A percentile compares a stretch with the other conserved stretches of the same genome.
phyloP scores from a whole-genome alignment of 1,140 invertebrate genomes.

The Helicoverpa armigera region DNA sequence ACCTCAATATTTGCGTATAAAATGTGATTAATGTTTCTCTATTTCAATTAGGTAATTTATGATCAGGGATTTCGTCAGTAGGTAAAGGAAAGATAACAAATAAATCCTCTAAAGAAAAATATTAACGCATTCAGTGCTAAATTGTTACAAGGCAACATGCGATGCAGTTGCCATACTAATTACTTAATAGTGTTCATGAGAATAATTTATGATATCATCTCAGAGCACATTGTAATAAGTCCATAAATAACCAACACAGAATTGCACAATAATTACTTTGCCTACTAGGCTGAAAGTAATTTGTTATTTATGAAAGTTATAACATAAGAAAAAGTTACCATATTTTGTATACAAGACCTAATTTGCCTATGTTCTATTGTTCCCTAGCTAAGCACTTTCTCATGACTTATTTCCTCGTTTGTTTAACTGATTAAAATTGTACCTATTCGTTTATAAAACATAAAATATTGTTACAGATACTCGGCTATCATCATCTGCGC shows the following conservation, averaged over 20 bases:
- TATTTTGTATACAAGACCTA: too few species aligned
- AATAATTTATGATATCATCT: slow-evolving; percentile 37
- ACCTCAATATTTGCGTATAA: slow-evolving; percentile 2
- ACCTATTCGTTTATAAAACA: not conserved
- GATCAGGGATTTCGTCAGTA: not conserved
- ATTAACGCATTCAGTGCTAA: not conserved
- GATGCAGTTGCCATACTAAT: slow-evolving; percentile 25
- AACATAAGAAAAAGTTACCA: too few species aligned
- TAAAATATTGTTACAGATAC: slow-evolving; percentile 46
- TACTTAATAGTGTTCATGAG: slow-evolving; percentile 25
- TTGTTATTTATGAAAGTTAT: too few species aligned
- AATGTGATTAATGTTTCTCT: slow-evolving; percentile 16
- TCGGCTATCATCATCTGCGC: slow-evolving; percentile 74
- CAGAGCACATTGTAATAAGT: not conserved
- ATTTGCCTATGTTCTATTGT: too few species aligned
- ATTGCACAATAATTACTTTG: not conserved
- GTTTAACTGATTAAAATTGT: too few species aligned
- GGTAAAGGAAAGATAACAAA: too few species aligned
- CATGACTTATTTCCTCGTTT: too few species aligned
- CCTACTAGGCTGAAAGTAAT: too few species aligned
- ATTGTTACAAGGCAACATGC: slow-evolving; percentile 24
- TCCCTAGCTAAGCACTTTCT: too few species aligned
- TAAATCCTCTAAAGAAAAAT: not conserved
- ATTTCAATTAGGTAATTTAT: not conserved
- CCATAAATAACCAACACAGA: not conserved